Percentiles rank a stretch among this genome's conserved stretches.
Conservation (phyloP, 2,113 vertebrate genomes). For the Ictalurus punctatus region DNA sequence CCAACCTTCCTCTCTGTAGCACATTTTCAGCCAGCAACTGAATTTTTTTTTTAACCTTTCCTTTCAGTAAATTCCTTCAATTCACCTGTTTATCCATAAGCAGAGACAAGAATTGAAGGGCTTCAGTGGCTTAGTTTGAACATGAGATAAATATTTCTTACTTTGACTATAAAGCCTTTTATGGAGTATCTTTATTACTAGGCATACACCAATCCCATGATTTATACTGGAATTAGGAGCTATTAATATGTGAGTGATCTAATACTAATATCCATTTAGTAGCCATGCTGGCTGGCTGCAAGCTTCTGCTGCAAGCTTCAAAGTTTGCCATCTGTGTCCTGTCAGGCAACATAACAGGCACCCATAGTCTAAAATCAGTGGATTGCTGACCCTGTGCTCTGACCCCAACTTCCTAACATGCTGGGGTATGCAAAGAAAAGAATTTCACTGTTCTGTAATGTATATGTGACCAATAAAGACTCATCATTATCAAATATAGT, state of each 20-base stretch:
- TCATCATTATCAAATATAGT: too few relatives aligned
- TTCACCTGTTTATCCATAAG: not conserved
- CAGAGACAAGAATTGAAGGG: not conserved
- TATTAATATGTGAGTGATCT: not conserved
- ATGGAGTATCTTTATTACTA: not conserved
- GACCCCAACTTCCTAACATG: too few relatives aligned
- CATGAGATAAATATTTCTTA: not conserved
- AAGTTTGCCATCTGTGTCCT: conserved; percentile 3
- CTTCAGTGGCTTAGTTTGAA: not conserved
- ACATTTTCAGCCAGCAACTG: not conserved
- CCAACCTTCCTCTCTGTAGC: not conserved
- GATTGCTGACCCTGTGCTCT: not conserved
- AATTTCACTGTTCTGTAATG: too few relatives aligned
- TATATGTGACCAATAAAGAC: too few relatives aligned
- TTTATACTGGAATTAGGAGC: not conserved
- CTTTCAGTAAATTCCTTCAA: not conserved
- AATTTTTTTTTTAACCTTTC: not conserved
- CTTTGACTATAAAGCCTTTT: not conserved
- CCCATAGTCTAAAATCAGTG: not conserved
- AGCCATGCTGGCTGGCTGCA: not conserved
- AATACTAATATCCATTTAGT: not conserved
- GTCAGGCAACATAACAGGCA: not conserved
- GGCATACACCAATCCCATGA: not conserved
- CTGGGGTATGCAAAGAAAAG: too few relatives aligned
- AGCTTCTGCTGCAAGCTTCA: not conserved